Evolutionary conservation across 2,888 invertebrate species (phyloP), one percentile per base, ranked within the genome.

Genomic region (Meteorus cinctellus): DNA sequence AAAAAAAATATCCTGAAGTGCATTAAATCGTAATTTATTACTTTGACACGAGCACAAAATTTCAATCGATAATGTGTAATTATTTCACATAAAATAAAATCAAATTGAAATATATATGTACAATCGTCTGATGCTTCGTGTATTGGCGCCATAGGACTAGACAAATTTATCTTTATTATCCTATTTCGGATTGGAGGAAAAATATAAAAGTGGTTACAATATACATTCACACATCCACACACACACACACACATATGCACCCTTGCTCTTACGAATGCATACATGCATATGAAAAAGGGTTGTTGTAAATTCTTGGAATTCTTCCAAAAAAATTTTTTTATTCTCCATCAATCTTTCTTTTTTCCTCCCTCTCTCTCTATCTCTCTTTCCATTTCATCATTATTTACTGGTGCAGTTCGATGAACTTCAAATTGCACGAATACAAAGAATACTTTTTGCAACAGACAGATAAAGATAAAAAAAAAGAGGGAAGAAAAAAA

Each of bases 121-220:
- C 41, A 41, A 41, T 41, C n/a, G 48, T 48, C n/a, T 19, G 55
- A 19, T 19, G 2, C 19, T 55, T 6, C 8, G 8, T 29, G 14
- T 29, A 51, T 41, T 29, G 68, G 29, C 51, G 51, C 51, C 68
- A 29, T 31, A 8, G 14, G 14, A 27, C 16, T 48, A 45, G 48
- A 48, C 45, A 68, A 68, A 68, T 68, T 68, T 68, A 68, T 68
- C 45, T 68, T 48, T 68, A 68, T 51, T 68, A 48, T 48, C 29
- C 29, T 6, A 68, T 68, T 68, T 68, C 6, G n/a, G 19, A n/a
- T 48, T 48, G 19, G 19, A 10, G 24, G 16, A 68, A 68, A 68
- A 68, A 48, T 68, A 48, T 48, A 16, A 68, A 31, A 48, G 55
- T 24, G 8, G 55, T 2, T 8, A 24, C n/a, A 8, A 55, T 55